phyloP scores from a whole-genome alignment of 2,113 vertebrate species.

The Turdus rufiventris region DNA sequence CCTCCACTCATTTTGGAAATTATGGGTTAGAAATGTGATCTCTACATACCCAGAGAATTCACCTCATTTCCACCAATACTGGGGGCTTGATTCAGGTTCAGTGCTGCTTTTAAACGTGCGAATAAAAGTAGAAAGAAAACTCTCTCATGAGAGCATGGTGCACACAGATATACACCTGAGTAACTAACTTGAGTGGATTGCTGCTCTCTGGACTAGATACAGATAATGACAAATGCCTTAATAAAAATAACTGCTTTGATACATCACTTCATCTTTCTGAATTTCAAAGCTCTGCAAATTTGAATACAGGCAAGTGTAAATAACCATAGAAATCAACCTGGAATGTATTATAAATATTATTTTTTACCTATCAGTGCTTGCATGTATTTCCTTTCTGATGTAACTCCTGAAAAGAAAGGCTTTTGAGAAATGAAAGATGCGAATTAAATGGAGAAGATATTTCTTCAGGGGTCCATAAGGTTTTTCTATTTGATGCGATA shows the following conservation, averaged over 20 bases:
- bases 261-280: background rate
- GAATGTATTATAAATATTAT: background rate
- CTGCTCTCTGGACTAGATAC: background rate
- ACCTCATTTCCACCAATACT: background rate
- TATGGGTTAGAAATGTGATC: background rate
- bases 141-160: background rate
- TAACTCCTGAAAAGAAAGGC: background rate
- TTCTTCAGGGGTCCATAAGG: background rate
- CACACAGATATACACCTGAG: background rate
- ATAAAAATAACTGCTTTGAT: conserved; percentile 1
- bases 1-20: background rate
- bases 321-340: conserved; percentile 4
- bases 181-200: background rate
- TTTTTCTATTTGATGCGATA: background rate
- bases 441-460: background rate
- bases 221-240: background rate
- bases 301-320: background rate
- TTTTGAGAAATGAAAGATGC: background rate
- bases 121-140: background rate
- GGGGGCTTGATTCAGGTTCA: background rate
- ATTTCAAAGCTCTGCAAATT: conserved; percentile 1
- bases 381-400: background rate
- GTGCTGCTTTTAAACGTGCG: background rate
- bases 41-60: background rate
- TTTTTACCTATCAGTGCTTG: background rate